Evolutionary conservation across 2,113 vertebrate species (phyloP).

Genomic region (Proterorhinus semilunaris): DNA sequence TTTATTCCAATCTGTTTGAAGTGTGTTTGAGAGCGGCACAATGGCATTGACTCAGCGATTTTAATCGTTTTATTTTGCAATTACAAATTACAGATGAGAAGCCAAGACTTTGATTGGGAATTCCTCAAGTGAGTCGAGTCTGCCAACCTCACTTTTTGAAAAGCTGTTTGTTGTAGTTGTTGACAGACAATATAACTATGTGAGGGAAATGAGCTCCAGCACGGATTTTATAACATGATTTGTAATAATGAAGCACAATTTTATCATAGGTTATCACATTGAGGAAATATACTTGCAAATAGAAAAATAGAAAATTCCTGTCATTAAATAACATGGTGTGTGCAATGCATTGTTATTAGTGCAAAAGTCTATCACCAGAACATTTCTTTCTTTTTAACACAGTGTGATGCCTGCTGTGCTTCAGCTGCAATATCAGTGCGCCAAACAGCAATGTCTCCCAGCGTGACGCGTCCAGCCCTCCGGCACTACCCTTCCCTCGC

Average conservation of each 20-base stretch:
- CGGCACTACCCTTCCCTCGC: conserved; percentile 59
- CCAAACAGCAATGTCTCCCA: conserved; percentile 61
- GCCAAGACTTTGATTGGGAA: conserved; percentile 11
- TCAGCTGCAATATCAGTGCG: conserved; percentile 45
- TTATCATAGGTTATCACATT: neutral
- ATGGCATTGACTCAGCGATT: conserved; percentile 28
- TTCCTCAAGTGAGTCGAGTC: conserved; percentile 18
- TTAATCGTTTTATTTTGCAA: conserved; percentile 34
- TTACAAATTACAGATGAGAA: conserved; percentile 28
- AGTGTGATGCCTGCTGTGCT: conserved; percentile 46
- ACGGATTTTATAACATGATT: conserved; percentile 7
- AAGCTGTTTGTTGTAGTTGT: neutral
- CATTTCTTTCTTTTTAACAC: conserved; percentile 13
- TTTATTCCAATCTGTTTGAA: conserved; percentile 25
- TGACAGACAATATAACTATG: too few species aligned
- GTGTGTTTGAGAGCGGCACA: conserved; percentile 2
- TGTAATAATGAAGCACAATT: neutral
- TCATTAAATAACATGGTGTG: conserved; percentile 2
- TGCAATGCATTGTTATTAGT: neutral
- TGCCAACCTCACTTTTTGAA: neutral
- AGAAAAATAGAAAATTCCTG: neutral
- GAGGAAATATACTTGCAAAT: neutral
- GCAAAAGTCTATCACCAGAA: conserved; percentile 20
- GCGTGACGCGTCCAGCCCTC: conserved; percentile 55
- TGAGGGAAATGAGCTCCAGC: too few species aligned